Evolutionary conservation across 2,888 invertebrate genomes (phyloP), one percentile per base, ranked within the genome.

Genomic region (Thysanoteuthis rhombus): DNA sequence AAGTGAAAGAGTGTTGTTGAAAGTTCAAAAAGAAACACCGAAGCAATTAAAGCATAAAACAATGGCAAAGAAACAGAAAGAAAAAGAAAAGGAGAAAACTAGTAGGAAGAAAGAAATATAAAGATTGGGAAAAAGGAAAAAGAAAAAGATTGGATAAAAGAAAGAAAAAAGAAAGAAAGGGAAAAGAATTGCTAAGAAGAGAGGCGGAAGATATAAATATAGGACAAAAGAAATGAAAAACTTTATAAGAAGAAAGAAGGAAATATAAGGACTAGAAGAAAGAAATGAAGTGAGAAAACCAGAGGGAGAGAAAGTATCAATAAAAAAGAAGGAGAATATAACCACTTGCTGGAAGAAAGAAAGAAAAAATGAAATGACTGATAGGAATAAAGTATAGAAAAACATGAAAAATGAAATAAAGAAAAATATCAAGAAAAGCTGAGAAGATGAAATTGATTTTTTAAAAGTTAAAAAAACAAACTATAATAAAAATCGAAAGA

Each of bases 81-180:
- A 32, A n/a, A 32, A 32, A n/a, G 10, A 75, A 12, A n/a, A 75
- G 8, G 75, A n/a, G 10, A 75, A n/a, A 75, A n/a, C 32, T 10
- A 75, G 1, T 32, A 10, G n/a, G n/a, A n/a, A n/a, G 1, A n/a
- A 8, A 19, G 19, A 75, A n/a, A 10, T n/a, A 75, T n/a, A 75
- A n/a, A 75, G n/a, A n/a, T 8, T 32, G 3, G 32, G 32, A 32
- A 28, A 8, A 58, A n/a, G 1, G 4, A n/a, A n/a, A n/a, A 16
- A n/a, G 19, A n/a, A n/a, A 10, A n/a, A n/a, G 1, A n/a, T 3
- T 16, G 0, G 10, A 10, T 2, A 16, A 16, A n/a, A n/a, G 12
- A n/a, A n/a, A 75, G 16, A 75, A n/a, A 32, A 32, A 58, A n/a
- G n/a, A 3, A 75, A 32, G n/a, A n/a, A n/a, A n/a, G 16, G n/a